phyloP scores from a whole-genome alignment of 2,797 vertebrate species.

The Hirundo rustica region DNA sequence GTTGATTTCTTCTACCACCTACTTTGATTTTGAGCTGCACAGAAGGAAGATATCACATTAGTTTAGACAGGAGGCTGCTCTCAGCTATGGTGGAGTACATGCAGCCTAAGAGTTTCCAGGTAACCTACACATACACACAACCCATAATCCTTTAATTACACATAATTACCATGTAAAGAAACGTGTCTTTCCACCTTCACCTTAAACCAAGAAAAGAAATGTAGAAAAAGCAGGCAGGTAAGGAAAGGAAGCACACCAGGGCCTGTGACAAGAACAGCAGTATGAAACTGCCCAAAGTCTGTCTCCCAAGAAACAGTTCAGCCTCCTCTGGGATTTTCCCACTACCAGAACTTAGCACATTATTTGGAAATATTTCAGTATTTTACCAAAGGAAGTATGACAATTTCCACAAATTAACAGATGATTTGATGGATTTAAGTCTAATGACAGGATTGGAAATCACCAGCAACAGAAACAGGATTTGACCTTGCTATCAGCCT shows the following conservation, averaged over 20 bases:
- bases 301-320: neutral
- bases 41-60: neutral
- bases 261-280: neutral
- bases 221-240: neutral
- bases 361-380: neutral
- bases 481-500: neutral
- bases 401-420: neutral
- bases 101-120: neutral
- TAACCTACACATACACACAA: neutral
- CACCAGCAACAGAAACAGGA: neutral
- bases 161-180: neutral
- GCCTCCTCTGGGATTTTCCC: neutral
- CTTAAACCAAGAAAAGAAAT: neutral
- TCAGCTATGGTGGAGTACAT: neutral
- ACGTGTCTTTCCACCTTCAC: neutral
- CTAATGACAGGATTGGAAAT: neutral
- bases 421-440: neutral
- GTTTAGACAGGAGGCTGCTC: neutral
- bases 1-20: neutral
- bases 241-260: neutral
- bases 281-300: neutral
- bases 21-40: neutral
- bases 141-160: neutral
- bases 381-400: neutral
- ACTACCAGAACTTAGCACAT: neutral